A percentile compares a stretch with the other conserved stretches of the same genome.
Evolutionary conservation across 2,888 invertebrate genomes (phyloP).

Genomic region (Sarcophaga variegata): DNA sequence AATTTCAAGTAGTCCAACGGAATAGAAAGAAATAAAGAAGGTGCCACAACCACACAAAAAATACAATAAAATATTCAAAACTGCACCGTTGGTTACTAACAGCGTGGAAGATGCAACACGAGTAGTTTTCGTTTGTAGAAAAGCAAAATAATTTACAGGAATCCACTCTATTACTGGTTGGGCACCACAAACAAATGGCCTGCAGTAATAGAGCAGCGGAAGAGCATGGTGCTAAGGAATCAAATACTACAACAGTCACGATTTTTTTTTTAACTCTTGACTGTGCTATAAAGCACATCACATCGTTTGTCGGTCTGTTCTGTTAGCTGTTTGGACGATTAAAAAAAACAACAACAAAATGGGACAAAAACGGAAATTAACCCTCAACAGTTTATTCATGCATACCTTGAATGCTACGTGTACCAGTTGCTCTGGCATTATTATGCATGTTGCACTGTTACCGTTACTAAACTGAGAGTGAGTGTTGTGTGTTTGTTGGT

Average conservation of each 20-base stretch:
- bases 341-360: slow-evolving; percentile 38
- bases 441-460: too few species aligned
- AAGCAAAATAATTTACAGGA: too few species aligned
- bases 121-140: too few species aligned
- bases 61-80: slow-evolving; percentile 17
- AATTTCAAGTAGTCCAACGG: slow-evolving; percentile 8
- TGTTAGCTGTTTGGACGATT: too few species aligned
- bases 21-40: neutral
- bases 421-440: neutral
- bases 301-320: too few species aligned
- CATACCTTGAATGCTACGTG: slow-evolving; percentile 19
- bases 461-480: too few species aligned
- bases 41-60: too few species aligned
- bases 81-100: neutral
- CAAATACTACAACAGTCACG: neutral
- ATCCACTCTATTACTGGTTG: neutral
- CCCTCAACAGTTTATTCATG: slow-evolving; percentile 46
- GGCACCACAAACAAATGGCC: neutral
- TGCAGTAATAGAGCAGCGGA: slow-evolving; percentile 13
- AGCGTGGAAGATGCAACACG: too few species aligned
- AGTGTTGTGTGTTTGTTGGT: neutral
- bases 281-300: neutral
- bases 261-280: neutral
- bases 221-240: slow-evolving; percentile 21
- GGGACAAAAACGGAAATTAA: slow-evolving; percentile 57